Conservation (phyloP, 2,113 vertebrate genomes). For the Orthonyx spaldingii region DNA sequence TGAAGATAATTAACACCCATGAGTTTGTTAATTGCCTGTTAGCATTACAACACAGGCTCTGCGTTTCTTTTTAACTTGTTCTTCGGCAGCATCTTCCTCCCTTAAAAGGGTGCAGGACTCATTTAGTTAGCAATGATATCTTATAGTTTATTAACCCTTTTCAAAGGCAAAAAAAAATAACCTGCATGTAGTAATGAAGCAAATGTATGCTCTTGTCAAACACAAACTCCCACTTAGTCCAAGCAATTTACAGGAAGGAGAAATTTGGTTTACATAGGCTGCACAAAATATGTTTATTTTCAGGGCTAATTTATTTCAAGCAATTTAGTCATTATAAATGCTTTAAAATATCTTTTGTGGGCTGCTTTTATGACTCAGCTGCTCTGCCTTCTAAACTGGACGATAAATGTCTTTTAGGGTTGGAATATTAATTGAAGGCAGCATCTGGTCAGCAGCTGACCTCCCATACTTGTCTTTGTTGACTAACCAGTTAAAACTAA, state of each 20-base stretch:
- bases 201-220: constrained; percentile 62
- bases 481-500: constrained; percentile 53
- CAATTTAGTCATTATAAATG: constrained; percentile 67
- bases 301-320: constrained; percentile 72
- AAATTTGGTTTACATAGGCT: constrained; percentile 67
- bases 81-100: constrained; percentile 65
- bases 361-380: constrained; percentile 76
- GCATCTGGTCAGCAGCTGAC: constrained; percentile 85
- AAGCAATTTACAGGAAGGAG: constrained; percentile 59
- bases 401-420: constrained; percentile 75
- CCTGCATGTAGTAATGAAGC: constrained; percentile 51
- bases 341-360: constrained; percentile 66
- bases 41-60: constrained; percentile 82
- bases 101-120: constrained; percentile 63
- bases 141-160: constrained; percentile 73
- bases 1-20: constrained; percentile 88
- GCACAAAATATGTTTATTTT: constrained; percentile 74
- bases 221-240: constrained; percentile 39
- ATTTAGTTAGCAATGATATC: constrained; percentile 67
- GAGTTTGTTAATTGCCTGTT: constrained; percentile 89
- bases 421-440: constrained; percentile 82
- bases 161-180: background rate
- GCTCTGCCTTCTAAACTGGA: constrained; percentile 68
- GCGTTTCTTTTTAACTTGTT: constrained; percentile 73
- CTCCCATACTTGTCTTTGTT: constrained; percentile 68